Base-by-base conservation (phyloP, 1,140 invertebrate species). In the Vanessa tameamea region DNA sequence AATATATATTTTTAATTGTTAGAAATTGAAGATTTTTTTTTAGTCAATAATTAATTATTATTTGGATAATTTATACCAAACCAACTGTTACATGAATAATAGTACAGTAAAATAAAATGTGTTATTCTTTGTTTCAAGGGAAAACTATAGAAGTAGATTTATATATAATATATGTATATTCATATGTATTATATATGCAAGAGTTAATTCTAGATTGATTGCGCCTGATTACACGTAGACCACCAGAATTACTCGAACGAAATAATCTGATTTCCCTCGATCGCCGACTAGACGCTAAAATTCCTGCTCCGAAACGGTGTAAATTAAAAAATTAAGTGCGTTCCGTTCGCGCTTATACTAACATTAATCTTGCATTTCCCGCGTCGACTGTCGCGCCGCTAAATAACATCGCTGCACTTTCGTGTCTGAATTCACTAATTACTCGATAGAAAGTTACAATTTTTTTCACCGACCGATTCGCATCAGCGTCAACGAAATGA, bases 351-450 rank as follows among this genome's bases (percentile, higher is more conserved):
- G 57, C 69, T 71, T 76, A 70, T 48, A 67, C 78, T 76, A 75
- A 80, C 80, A 83, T 86, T 82, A 83, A 85, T 86, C 86, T 82
- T 72, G 76, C 79, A 84, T 85, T 83, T 86, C 81, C 79, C 78
- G 80, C 78, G 65, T 70, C 76, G 71, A 20, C 64, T 70, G 78
- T 72, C 78, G 73, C 79, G 77, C 72, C 77, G 77, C 80, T 83
- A 85, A 86, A 86, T 86, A 84, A 80, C 80, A 83, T 79, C 71
- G 69, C 71, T 82, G 83, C 83, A 85, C 82, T 91, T 87, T 90
- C 89, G 89, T 91, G 88, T 89, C 77, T 81, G 85, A 87, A 90
- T 90, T 87, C 87, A 89, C 84, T 87, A 89, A 91, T 91, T 89
- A 82, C 79, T 79, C 68, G 37, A 82, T 89, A 90, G 89, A 91